Evolutionary conservation across 2,797 vertebrate species (phyloP).

Genomic region (Gymnoscopelus braueri): DNA sequence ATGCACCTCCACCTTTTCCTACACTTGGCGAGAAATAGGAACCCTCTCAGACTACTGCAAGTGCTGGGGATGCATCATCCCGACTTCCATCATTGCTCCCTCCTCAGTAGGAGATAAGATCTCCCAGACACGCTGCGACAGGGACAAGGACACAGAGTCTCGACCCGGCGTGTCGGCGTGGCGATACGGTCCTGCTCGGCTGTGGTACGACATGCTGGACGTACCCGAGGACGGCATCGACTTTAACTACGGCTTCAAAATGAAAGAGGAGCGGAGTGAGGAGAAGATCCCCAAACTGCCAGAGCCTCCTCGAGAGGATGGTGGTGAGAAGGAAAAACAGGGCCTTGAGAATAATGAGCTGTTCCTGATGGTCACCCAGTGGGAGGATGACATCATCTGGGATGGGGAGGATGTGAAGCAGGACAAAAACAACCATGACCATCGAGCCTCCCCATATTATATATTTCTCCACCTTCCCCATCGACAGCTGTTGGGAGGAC

Average conservation of each 20-base stretch:
- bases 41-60: constrained; percentile 68
- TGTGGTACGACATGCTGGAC: constrained; percentile 98
- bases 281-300: constrained; percentile 53
- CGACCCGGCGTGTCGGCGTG: constrained; percentile 96
- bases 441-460: constrained; percentile 85
- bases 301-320: constrained; percentile 32
- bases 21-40: constrained; percentile 89
- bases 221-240: constrained; percentile 92
- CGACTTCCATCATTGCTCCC: constrained; percentile 97
- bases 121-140: constrained; percentile 88
- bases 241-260: constrained; percentile 94
- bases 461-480: constrained; percentile 99
- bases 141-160: constrained; percentile 91
- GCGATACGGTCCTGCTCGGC: constrained; percentile 95
- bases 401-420: constrained; percentile 91
- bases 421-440: constrained; percentile 87
- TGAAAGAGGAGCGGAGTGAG: constrained; percentile 77
- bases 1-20: constrained; percentile 92
- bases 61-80: constrained; percentile 90
- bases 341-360: constrained; percentile 89
- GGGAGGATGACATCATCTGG: constrained; percentile 99
- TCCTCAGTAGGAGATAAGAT: constrained; percentile 92
- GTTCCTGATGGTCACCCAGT: constrained; percentile 98
- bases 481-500: constrained; percentile 98
- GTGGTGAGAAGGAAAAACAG: constrained; percentile 59